Evolutionary conservation across 2,888 invertebrate species (phyloP), one percentile per base, ranked within the genome.

Genomic region (Ormyrus nitidulus): DNA sequence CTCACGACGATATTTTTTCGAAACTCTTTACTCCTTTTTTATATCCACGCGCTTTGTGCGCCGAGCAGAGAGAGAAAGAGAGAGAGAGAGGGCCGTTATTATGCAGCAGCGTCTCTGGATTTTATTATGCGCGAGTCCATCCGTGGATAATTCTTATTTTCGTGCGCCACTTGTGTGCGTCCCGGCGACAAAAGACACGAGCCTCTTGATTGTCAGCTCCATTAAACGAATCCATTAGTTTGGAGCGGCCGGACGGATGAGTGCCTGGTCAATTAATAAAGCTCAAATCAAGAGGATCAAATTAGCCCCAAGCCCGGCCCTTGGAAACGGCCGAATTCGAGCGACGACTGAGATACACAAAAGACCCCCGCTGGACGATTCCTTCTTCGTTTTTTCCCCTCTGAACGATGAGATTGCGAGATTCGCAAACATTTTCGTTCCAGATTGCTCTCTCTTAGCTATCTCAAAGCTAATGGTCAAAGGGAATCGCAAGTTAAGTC

Each of bases 171-270:
- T 44, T 49, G 11, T 51, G 56, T 64, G 11, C 13, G 10, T n/a
- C 13, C 9, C 44, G 56, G 56, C 61, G 77, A 77, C 77, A 77
- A 77, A 77, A 64, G 69, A 49, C 70, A 44, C 13, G 44, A 56
- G 11, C 54, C 66, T 54, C 46, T 73, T 71, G 81, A 79, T 79
- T 73, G 79, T 79, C 77, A 79, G 79, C 53, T 66, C 81, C 79
- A 81, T 81, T 79, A 81, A 81, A 70, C 69, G 82, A 80, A 80
- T 82, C 82, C 82, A 82, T 82, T 82, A 80, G 77, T 81, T 44
- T 54, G 61, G n/a, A 19, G 19, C 19, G 71, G n/a, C 5, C 46
- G 11, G 48, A 10, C 51, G 19, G 65, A 68, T 9, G 34, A 69
- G 53, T 68, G 61, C 48, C 68, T 48, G 75, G 71, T 61, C 82